A percentile compares a stretch with the other conserved stretches of the same genome.
These are phyloP conservation scores for Drosophila ananassae DNA, from an alignment of 1,140 invertebrate genomes.

Conservation along the genomic window DNA sequence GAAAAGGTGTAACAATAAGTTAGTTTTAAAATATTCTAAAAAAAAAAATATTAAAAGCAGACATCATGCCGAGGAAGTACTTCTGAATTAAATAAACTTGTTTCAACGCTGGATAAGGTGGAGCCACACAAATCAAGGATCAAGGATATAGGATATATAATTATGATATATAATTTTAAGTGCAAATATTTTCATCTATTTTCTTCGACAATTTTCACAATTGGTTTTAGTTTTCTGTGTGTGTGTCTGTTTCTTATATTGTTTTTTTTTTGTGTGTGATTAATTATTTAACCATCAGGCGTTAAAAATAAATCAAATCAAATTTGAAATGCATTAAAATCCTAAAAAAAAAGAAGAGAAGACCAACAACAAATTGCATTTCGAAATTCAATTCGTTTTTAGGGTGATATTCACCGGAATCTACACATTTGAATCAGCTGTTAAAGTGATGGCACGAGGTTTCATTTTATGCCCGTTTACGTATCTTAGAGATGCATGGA, in stretches of 20 bases:
- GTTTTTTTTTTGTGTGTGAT: constrained; percentile 14
- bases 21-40: constrained; percentile 36
- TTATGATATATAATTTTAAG: constrained; percentile 33
- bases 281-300: constrained; percentile 39
- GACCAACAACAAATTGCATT: constrained; percentile 72
- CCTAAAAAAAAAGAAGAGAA: constrained; percentile 15
- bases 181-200: constrained; percentile 11
- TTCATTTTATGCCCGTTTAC: constrained; percentile 99
- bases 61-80: neutral
- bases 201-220: constrained; percentile 25
- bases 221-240: constrained; percentile 40
- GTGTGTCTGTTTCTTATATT: neutral
- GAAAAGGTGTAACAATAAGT: constrained; percentile 16
- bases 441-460: constrained; percentile 99
- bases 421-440: constrained; percentile 99
- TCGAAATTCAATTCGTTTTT: constrained; percentile 84
- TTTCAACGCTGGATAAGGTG: neutral
- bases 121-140: neutral
- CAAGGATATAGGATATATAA: neutral
- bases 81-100: neutral
- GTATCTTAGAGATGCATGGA: constrained; percentile 99
- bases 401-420: constrained; percentile 99
- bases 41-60: neutral
- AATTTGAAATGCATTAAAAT: constrained; percentile 30
- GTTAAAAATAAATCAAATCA: constrained; percentile 12